Evolutionary conservation across 2,113 vertebrate genomes (phyloP).

Genomic region (Erinaceus europaeus): DNA sequence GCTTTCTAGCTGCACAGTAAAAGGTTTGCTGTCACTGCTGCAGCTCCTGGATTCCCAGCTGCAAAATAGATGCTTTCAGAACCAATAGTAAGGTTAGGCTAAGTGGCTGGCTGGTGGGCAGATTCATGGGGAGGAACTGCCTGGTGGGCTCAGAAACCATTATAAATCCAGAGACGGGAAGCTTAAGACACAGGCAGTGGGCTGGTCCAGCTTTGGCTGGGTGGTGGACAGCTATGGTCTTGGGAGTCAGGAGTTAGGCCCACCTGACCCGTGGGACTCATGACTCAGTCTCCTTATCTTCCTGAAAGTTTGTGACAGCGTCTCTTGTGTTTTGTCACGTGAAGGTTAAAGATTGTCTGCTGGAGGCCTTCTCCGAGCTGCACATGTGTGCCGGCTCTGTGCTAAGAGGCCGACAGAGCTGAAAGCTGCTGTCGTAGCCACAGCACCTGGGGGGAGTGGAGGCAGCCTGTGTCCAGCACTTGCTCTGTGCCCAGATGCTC

Average conservation of each 20-base stretch:
- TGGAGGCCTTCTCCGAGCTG: background rate
- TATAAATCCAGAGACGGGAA: background rate
- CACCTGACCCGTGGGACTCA: background rate
- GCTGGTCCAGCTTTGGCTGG: no score
- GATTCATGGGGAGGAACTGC: background rate
- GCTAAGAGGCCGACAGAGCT: background rate
- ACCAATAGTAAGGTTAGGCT: background rate
- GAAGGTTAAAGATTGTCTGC: background rate
- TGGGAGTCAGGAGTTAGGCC: background rate
- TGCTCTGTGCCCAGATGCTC: rapidly evolving
- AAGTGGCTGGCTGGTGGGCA: background rate
- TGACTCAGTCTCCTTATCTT: background rate
- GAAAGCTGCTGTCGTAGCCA: background rate
- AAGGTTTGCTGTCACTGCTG: no score
- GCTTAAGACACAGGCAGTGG: no score
- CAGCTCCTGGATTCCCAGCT: background rate
- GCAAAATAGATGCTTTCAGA: background rate
- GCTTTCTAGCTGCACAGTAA: background rate
- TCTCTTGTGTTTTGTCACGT: background rate
- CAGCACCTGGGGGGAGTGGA: background rate
- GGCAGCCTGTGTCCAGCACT: background rate
- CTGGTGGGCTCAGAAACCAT: background rate
- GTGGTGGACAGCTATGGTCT: rapidly evolving
- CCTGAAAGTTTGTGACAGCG: background rate
- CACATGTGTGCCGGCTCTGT: background rate